Base-by-base conservation (phyloP, 2,888 invertebrate species). In the Subacronicta megacephala region DNA sequence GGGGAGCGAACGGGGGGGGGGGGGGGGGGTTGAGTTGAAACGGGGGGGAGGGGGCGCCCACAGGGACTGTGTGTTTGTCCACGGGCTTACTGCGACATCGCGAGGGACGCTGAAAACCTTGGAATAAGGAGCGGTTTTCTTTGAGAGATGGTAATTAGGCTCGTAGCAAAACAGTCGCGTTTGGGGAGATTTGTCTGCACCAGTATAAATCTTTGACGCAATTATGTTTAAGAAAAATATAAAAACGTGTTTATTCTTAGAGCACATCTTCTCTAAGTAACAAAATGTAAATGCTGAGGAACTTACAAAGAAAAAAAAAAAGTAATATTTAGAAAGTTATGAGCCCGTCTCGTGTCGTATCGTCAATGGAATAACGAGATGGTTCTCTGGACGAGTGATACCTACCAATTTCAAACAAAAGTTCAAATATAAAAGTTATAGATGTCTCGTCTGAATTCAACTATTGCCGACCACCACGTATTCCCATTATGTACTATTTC, bases 1-100 rank as follows among this genome's bases (percentile, higher is more conserved):
- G 62, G 61, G 69, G 69, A 60, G 62, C 35, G 43, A 2, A 12
- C 20, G 13, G 50, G 47, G 68, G 17, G 12, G 10, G 15, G 37
- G 41, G 38, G 35, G n/a, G 18, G 7, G 7, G 7, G n/a, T n/a
- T 37, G 45, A 29, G 37, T 13, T 0, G 18, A 2, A 1, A 15
- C 0, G 15, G 10, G 15, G 37, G 41, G 38, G 35, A n/a, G 18
- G 7, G 7, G 7, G n/a, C 5, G 13, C 1, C 40, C 36, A 15
- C 23, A 0, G 33, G 16, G 43, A 42, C 45, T 36, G 46, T 23
- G 50, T 69, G 71, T 71, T 73, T 70, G 71, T 70, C 71, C 65
- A 61, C 44, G 42, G 60, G 56, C 53, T 70, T 46, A 71, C 49
- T 44, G 54, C 29, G 45, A 36, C 33, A 38, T 42, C 40, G 40